Evolutionary conservation across 2,888 invertebrate species (phyloP).

Genomic region (Drosophila mercatorum): DNA sequence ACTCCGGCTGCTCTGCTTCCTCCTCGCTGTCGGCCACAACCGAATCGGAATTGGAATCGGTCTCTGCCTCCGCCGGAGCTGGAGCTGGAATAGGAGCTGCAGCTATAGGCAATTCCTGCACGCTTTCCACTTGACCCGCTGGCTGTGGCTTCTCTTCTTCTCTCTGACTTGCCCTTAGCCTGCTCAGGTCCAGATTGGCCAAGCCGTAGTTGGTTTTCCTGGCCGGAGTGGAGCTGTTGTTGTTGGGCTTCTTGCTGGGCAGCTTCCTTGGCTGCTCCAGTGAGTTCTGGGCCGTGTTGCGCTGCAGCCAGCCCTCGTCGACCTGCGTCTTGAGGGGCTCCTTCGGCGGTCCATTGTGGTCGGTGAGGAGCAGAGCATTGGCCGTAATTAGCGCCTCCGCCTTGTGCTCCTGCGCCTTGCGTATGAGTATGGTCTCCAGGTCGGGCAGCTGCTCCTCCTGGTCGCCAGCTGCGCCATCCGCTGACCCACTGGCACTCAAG

Average conservation of each 20-base stretch:
- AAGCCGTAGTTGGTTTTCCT: constrained; percentile 81
- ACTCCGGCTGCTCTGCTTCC: constrained; percentile 85
- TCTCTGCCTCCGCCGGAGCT: not conserved
- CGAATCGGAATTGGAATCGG: constrained; percentile 88
- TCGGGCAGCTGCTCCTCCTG: constrained; percentile 78
- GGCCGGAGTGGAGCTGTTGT: constrained; percentile 30
- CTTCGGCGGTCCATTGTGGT: constrained; percentile 27
- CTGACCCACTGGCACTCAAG: constrained; percentile 1
- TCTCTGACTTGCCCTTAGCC: constrained; percentile 36
- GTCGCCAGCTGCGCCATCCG: not conserved
- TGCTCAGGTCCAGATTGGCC: constrained; percentile 83
- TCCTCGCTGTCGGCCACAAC: constrained; percentile 89
- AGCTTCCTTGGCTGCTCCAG: constrained; percentile 19
- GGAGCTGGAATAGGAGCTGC: not conserved
- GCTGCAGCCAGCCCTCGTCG: constrained; percentile 87
- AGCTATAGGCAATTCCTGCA: not conserved
- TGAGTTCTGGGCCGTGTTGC: constrained; percentile 64
- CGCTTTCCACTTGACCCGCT: not conserved
- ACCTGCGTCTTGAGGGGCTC: constrained; percentile 68
- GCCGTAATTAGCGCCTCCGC: constrained; percentile 37
- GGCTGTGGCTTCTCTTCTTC: not conserved
- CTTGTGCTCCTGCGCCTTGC: constrained; percentile 80
- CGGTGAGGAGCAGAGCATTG: constrained; percentile 59
- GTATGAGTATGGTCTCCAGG: constrained; percentile 83
- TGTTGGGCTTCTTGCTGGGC: constrained; percentile 28